Base-by-base conservation (phyloP, 2,797 vertebrate species). In the Gephyroberyx darwinii region DNA sequence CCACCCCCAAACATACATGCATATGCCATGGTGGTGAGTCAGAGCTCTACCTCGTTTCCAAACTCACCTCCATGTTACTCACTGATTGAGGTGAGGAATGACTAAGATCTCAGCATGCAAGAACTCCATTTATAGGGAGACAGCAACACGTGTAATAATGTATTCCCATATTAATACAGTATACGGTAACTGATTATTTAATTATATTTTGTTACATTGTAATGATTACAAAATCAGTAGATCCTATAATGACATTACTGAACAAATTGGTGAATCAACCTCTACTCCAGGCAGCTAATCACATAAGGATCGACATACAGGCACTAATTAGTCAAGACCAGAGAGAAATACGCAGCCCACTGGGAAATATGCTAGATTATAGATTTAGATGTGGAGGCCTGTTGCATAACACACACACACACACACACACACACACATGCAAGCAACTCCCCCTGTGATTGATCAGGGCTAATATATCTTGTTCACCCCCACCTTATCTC, bases 401-500 rank as follows among this genome's bases (percentile, higher is more conserved):
- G 37, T 39, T 39, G 9, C 52, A 5, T 22, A 30, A 54, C 5
- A 30, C 9, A 47, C 45, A n/a, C 50, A 52, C 9, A 22, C 50
- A 52, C 50, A 52, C 45, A 16, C 45, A 16, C 17, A 35, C 33
- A 35, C 33, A 35, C 33, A 35, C 33, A 35, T 6, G 8, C 33
- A 8, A 8, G 8, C 33, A 35, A 5, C 56, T 48, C 1, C 5
- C 30, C 22, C 30, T 35, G 60, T 50, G 35, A 83, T 84, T 80
- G 66, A 82, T 86, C 60, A 61, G 69, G 35, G 41, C 17, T 65
- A 33, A 13, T 33, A 52, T 84, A 58, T 85, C 80, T 71, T 16
- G n/a, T 22, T 84, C 79, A 87, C 81, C 82, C 68, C 58, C 55
- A 41, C 59, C 73, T 78, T 14, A 41, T 41, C 55, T 74, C 45